A percentile compares a stretch with the other conserved stretches of the same genome.
Evolutionary conservation across 2,797 vertebrate species (phyloP).

Genomic region (Enteromius unitaeniatus): DNA sequence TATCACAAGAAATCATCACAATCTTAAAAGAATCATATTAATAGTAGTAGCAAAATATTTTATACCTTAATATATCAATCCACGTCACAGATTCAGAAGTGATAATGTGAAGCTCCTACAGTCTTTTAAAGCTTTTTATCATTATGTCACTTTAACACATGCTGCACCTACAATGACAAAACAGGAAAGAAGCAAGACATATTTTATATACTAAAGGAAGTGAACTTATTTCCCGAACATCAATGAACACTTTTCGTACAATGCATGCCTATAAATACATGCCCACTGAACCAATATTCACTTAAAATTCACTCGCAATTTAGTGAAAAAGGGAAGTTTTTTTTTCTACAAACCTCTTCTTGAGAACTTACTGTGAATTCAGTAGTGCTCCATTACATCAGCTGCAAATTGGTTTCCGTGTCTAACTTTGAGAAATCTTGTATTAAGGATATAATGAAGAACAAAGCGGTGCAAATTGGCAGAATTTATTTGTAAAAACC

Average conservation of each 20-base stretch:
- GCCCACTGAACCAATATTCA: neutral
- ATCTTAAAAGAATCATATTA: neutral
- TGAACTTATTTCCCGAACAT: neutral
- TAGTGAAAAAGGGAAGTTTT: neutral
- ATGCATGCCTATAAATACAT: neutral
- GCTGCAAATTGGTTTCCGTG: neutral
- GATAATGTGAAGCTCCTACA: neutral
- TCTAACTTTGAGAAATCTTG: neutral
- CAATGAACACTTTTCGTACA: neutral
- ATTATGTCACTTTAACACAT: neutral
- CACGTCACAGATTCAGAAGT: neutral
- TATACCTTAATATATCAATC: constrained; percentile 6
- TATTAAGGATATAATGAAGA: neutral
- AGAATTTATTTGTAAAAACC: neutral
- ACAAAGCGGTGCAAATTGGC: neutral
- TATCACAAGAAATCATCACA: neutral
- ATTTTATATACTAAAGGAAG: neutral
- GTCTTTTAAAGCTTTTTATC: neutral
- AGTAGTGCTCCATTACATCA: neutral
- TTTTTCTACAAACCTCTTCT: neutral
- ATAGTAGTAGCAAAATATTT: neutral
- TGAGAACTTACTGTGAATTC: neutral
- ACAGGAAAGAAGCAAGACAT: constrained; percentile 14
- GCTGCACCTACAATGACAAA: neutral
- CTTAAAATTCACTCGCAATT: neutral